These are phyloP conservation scores for Vombatus ursinus DNA, from an alignment of 2,113 vertebrate species.

Conservation along the genomic window DNA sequence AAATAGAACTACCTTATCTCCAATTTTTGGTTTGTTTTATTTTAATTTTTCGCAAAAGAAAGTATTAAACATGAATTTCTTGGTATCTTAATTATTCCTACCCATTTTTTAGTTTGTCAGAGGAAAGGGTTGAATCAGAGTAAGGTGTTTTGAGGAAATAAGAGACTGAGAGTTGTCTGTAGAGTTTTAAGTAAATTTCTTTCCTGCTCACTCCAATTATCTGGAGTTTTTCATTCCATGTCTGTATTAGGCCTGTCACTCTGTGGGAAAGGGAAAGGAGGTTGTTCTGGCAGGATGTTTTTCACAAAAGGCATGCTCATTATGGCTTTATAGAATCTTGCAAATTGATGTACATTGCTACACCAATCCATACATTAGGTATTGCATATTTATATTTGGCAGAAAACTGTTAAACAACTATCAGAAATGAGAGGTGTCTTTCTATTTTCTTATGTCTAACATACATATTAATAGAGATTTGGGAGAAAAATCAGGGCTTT, in stretches of 20 bases:
- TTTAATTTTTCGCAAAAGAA: conserved; percentile 20
- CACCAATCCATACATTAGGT: not conserved
- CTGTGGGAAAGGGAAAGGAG: not conserved
- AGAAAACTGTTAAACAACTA: not conserved
- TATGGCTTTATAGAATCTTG: not conserved
- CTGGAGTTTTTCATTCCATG: not conserved
- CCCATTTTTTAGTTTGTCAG: not conserved
- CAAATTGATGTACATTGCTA: not conserved
- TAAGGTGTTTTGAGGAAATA: not conserved
- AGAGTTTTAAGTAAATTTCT: not conserved
- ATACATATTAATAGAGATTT: not conserved
- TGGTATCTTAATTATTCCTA: not conserved
- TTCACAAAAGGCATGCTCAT: not conserved
- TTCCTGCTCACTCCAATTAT: not conserved
- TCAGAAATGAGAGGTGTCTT: not conserved
- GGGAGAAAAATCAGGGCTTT: not conserved
- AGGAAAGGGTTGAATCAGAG: not conserved
- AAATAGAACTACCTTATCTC: not conserved
- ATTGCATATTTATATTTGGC: not conserved
- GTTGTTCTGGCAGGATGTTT: not conserved
- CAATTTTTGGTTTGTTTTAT: not conserved
- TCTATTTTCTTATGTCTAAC: not conserved
- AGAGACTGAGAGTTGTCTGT: not conserved
- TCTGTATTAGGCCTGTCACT: not conserved
- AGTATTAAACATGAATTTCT: not conserved